Evolutionary conservation across 2,797 vertebrate species (phyloP), one percentile per base, ranked within the genome.

Genomic region (Falco biarmicus): DNA sequence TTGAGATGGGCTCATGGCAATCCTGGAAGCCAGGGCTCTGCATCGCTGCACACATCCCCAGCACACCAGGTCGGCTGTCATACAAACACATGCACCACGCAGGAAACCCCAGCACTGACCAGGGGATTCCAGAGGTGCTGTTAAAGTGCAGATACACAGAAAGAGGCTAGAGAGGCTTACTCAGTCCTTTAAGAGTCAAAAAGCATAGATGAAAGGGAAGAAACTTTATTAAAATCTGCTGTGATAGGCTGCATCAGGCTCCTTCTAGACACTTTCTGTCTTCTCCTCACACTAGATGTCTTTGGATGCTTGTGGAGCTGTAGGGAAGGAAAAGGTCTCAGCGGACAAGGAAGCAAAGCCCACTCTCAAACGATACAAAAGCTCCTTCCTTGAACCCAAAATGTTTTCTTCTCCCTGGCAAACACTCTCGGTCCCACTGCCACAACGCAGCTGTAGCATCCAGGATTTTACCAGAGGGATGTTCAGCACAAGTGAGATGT

Each of bases 361-460:
- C 2, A 5, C 54, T 34, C 61, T 31, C 28, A 5, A 34, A 25
- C 47, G 6, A 2, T 2, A n/a, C 19, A 32, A 32, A 66, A 74
- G 13, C 66, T 25, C 11, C 25, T 74, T 32, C 56, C 74, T 48
- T 43, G 29, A 56, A 22, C 34, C 24, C 24, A 3, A 20, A 51
- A 5, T 0, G 4, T 11, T 16, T n/a, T 18, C 39, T 41, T 34
- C 13, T 5, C 39, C 5, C 1, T 3, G 9, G 17, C 22, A 34
- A 39, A 41, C 12, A 2, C 24, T 15, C 61, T 34, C 10, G 22
- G 10, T 43, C 37, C 51, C n/a, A 10, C 2, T 19, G 57, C 34
- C n/a, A 43, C 53, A 10, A 13, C 0, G 0, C 31, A 20, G 47
- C 3, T 15, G 5, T 20, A 59, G 20, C 9, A 32, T 34, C 47